Evolutionary conservation across 2,888 invertebrate species (phyloP).

Genomic region (Noctua pronuba): DNA sequence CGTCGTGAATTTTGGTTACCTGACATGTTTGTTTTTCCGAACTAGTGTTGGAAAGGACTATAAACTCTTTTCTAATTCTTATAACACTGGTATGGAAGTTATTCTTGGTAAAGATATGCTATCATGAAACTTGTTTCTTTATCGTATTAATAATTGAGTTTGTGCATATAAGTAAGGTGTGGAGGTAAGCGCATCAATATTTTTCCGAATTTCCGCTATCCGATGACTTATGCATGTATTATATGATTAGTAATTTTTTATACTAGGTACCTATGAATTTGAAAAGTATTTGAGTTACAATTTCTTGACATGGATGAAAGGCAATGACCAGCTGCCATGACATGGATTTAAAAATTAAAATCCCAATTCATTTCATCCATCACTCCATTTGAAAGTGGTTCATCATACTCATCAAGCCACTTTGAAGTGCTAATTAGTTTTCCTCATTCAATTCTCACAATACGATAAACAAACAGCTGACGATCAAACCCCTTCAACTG

Average conservation of each 20-base stretch:
- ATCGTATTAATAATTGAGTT: background rate
- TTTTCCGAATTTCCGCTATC: background rate
- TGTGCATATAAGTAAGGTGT: background rate
- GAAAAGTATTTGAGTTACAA: background rate
- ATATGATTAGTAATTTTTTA: background rate
- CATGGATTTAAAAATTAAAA: background rate
- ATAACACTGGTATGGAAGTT: background rate
- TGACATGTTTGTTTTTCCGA: background rate
- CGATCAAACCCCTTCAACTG: constrained; percentile 16
- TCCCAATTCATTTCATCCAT: background rate
- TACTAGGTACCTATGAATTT: background rate
- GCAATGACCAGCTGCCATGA: constrained; percentile 21
- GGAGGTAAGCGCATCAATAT: background rate
- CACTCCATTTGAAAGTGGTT: background rate
- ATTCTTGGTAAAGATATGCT: background rate
- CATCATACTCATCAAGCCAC: constrained; percentile 20
- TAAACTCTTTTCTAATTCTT: background rate
- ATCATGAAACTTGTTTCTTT: background rate
- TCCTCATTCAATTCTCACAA: constrained; percentile 38
- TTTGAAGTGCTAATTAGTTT: constrained; percentile 24
- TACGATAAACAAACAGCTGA: constrained; percentile 25
- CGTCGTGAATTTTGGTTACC: background rate
- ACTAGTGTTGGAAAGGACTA: background rate
- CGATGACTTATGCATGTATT: background rate
- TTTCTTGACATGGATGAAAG: background rate